phyloP scores from a whole-genome alignment of 37 sponge, comb jelly and placozoan genomes.

The Diacarnus erythraeanus region DNA sequence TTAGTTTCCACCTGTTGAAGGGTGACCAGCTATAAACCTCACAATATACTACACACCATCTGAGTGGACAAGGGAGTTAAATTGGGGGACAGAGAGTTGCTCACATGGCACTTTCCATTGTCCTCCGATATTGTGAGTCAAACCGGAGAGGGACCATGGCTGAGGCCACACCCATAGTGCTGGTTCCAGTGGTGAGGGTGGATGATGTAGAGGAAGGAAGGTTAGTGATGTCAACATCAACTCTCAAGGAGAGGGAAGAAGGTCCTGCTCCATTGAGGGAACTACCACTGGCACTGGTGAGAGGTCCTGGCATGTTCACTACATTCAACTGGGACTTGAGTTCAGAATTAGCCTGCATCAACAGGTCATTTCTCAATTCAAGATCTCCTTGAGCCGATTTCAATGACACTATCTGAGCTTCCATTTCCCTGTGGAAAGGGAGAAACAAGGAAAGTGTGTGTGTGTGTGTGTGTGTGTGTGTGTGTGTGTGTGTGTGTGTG shows the following conservation, averaged over 20 bases:
- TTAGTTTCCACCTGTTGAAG: no score
- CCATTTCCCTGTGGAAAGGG: conserved; percentile 19
- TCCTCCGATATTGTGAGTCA: conserved; percentile 20
- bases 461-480: no score
- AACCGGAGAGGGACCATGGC: conserved; percentile 34
- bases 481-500: conserved; percentile 24
- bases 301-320: background rate
- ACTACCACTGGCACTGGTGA: background rate
- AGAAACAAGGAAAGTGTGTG: background rate
- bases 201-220: background rate
- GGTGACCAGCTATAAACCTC: no score
- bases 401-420: background rate
- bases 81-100: no score
- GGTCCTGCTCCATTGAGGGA: background rate
- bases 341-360: background rate
- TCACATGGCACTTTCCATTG: conserved; percentile 46
- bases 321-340: background rate
- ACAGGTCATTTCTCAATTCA: background rate
- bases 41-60: no score
- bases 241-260: background rate
- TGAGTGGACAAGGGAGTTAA: no score
- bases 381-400: conserved; percentile 15
- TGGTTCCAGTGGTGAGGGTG: background rate
- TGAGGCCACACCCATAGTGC: background rate
- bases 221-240: conserved; percentile 17